Evolutionary conservation across 2,888 invertebrate genomes (phyloP), one percentile per base, ranked within the genome.

Genomic region (Meghimatium bilineatum): DNA sequence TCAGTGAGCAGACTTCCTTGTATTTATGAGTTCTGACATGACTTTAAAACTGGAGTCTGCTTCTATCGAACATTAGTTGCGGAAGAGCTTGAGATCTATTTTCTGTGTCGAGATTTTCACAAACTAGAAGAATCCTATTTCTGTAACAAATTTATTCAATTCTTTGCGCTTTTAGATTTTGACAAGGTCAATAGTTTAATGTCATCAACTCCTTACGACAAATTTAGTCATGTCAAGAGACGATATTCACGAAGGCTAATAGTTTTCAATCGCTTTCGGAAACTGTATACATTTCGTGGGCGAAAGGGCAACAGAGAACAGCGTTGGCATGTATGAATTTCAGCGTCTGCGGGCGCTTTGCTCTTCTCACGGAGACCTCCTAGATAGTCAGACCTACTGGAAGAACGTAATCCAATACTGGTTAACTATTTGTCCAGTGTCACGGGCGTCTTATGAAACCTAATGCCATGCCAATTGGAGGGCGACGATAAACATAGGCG

Each of bases 351-450:
- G 12, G 69, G 69, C 36, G 36, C 29, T 20, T 69, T 69, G 36
- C 69, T 2, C 26, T 38, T 26, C 71, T 20, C 5, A 38, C 38
- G 20, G 26, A 12, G 72, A 14, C 72, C 72, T 44, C 44, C n/a
- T 49, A 72, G 49, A n/a, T 72, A 44, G 72, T 29, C 72, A 44
- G 12, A 14, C 44, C 17, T 38, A 29, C 32, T 60, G 63, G 60
- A 14, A 29, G 74, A 3, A 29, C 3, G 81, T 81, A 81, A 81
- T 63, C 20, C 69, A 63, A 82, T 36, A 52, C 82, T 77, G 77
- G 71, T 23, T 71, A 82, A 82, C 44, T 82, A 82, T 82, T 82
- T 76, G 60, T 66, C 71, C 76, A 82, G 82, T 82, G 82, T 82
- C 82, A 82, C 32, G 32, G 20, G 26, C 76, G 38, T n/a, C 32